Percentiles rank a stretch among this genome's conserved stretches.
Conservation (phyloP, 2,888 invertebrate genomes). For the Drosophila conformis region DNA sequence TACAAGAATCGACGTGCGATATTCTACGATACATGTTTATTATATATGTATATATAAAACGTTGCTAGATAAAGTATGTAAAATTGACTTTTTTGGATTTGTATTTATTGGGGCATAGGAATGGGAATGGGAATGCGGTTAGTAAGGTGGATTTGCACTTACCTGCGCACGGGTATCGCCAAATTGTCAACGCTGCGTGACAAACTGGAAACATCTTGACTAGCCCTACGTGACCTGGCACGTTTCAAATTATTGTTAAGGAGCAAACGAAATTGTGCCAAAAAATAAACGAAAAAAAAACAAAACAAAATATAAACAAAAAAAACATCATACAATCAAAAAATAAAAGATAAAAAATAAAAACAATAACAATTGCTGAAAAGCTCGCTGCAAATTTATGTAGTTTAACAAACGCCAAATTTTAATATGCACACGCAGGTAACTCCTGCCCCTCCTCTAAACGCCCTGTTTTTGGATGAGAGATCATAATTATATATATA, state of each 20-base stretch:
- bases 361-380: neutral
- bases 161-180: conserved; percentile 87
- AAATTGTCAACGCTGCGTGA: conserved; percentile 89
- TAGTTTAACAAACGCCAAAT: conserved; percentile 71
- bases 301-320: conserved; percentile 67
- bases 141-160: conserved; percentile 78
- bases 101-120: neutral
- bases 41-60: conserved; percentile 11
- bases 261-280: conserved; percentile 81
- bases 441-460: neutral
- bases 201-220: conserved; percentile 90
- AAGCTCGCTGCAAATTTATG: conserved; percentile 7
- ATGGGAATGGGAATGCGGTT: conserved; percentile 8
- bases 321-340: conserved; percentile 58
- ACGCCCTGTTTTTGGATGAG: neutral
- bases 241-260: conserved; percentile 75
- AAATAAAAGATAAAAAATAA: conserved; percentile 25
- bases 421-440: conserved; percentile 54
- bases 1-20: conserved; percentile 15
- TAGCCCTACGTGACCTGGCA: conserved; percentile 93
- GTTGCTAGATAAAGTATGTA: conserved; percentile 13
- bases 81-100: neutral
- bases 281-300: conserved; percentile 64
- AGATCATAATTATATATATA: conserved; percentile 8
- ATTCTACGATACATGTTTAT: conserved; percentile 22